Evolutionary conservation across 2,797 vertebrate genomes (phyloP).

Genomic region (Argyrosomus regius): DNA sequence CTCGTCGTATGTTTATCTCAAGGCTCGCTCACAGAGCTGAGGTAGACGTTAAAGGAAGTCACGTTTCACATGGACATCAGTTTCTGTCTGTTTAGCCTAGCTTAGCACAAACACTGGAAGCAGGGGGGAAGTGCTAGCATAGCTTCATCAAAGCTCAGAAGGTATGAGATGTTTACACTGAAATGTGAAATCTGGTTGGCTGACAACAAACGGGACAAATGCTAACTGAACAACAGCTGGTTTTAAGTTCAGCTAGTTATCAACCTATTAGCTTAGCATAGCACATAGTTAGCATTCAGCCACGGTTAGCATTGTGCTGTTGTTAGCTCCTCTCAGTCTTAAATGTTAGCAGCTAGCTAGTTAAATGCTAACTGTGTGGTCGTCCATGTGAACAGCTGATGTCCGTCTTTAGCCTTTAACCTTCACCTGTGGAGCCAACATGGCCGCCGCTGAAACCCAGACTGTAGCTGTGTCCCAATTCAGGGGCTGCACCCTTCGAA

Average conservation of each 20-base stretch:
- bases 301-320: neutral
- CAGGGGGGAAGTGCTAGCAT: neutral
- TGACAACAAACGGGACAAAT: neutral
- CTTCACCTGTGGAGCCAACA: conserved; percentile 39
- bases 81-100: conserved; percentile 11
- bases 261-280: neutral
- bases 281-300: neutral
- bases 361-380: neutral
- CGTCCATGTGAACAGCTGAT: neutral
- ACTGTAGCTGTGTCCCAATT: neutral
- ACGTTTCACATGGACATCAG: neutral
- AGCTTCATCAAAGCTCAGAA: neutral
- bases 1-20: no score
- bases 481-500: no score
- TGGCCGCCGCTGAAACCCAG: conserved; percentile 31
- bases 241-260: neutral
- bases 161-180: no score
- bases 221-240: neutral
- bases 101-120: conserved; percentile 11
- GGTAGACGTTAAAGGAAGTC: neutral
- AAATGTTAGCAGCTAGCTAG: neutral
- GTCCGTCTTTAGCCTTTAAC: conserved; percentile 21
- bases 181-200: neutral
- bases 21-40: neutral
- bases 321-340: neutral